Evolutionary conservation across 2,797 vertebrate genomes (phyloP), one percentile per base, ranked within the genome.

Genomic region (Myotis myotis): DNA sequence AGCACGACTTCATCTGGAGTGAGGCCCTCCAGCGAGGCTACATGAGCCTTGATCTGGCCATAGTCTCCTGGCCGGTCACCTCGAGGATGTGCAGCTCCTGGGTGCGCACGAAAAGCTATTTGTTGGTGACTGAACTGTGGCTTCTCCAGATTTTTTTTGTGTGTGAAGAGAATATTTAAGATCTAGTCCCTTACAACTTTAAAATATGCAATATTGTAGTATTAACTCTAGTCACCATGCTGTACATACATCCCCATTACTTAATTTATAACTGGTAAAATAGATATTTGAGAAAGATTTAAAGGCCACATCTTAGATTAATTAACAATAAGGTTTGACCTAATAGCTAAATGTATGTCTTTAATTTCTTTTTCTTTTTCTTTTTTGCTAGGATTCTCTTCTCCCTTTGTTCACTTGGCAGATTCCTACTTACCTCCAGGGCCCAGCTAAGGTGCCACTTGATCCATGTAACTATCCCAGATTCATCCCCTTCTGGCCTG

Each of bases 1-100:
- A 99, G 97, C 95, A 99, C 89, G 19, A 99, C 98, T 97, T 99
- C 99, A 76, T 99, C 99, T 0, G 98, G 98, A 71, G 98, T 97
- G 71, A 99, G 97, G 96, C 99, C 99, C 96, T 99, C 99, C 90
- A 99, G 96, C 74, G 97, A 91, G 91, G 99, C 98, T 78, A 99
- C 98, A 80, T 98, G 98, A 76, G 98, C 98, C 99, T 99, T n/a
- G 16, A 66, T 33, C 64, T 66, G 64, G 64, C 64, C 64, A 66
- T 30, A 19, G 64, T 33, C 64, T 66, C n/a, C 64, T 66, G 64
- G 64, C n/a, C 8, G 2, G 16, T 33, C n/a, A 19, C 64, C 64
- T 66, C 8, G 64, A 19, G 64, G 62, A 6, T 33, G n/a, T 33
- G 64, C n/a, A 33, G 30, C 64, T 66, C 64, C 30, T 33, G n/a